phyloP scores from a whole-genome alignment of 1,140 invertebrate genomes.

The Araneus ventricosus region DNA sequence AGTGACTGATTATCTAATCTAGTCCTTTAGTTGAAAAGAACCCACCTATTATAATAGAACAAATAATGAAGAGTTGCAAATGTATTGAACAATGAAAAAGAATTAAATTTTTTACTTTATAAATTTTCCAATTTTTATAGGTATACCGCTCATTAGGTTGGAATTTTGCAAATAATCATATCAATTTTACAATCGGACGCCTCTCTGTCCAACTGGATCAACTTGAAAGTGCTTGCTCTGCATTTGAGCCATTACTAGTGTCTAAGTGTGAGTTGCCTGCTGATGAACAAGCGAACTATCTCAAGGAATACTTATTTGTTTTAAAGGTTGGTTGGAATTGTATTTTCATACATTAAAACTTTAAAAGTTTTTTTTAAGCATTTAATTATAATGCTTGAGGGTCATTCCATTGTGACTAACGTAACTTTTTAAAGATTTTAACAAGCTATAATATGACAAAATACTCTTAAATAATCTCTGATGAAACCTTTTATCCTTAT shows the following conservation, averaged over 20 bases:
- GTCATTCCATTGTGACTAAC: too few relatives aligned
- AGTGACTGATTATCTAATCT: too few relatives aligned
- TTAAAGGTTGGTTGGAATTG: slow-evolving; percentile 83
- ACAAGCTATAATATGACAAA: too few relatives aligned
- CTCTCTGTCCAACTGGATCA: slow-evolving; percentile 90
- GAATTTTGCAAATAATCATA: slow-evolving; percentile 96
- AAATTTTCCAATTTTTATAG: slow-evolving; percentile 81
- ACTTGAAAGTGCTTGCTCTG: slow-evolving; percentile 87
- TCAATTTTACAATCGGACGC: slow-evolving; percentile 94
- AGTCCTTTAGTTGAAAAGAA: too few relatives aligned
- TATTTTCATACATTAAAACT: too few relatives aligned
- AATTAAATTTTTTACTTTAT: neutral
- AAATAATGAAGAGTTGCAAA: neutral
- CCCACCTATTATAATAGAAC: neutral
- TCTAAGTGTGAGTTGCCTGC: slow-evolving; percentile 84
- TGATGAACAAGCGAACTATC: slow-evolving; percentile 90
- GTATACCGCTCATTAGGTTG: slow-evolving; percentile 87
- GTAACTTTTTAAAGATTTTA: too few relatives aligned
- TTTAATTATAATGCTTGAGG: too few relatives aligned
- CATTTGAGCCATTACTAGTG: slow-evolving; percentile 89
- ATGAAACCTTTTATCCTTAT: too few relatives aligned
- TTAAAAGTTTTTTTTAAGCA: too few relatives aligned
- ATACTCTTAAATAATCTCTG: too few relatives aligned
- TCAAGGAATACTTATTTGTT: slow-evolving; percentile 92
- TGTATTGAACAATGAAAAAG: neutral